A percentile compares a stretch with the other conserved stretches of the same genome.
phyloP scores from a whole-genome alignment of 2,888 invertebrate species.

The Drepanosiphum platanoidis region DNA sequence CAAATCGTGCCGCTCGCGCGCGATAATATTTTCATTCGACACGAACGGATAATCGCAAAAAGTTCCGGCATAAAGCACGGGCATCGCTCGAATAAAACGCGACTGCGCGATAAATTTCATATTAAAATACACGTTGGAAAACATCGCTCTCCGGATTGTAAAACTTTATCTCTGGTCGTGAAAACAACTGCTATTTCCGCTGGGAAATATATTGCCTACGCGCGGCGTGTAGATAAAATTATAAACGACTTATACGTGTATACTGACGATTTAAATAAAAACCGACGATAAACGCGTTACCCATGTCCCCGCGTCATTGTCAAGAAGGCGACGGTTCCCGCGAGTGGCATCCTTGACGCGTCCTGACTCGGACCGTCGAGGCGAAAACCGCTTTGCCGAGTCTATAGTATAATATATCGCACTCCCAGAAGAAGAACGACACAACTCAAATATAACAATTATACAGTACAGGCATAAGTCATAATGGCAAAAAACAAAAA shows the following conservation, averaged over 20 bases:
- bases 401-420: too few relatives aligned
- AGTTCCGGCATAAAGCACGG: neutral
- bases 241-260: neutral
- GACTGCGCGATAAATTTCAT: neutral
- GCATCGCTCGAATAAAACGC: neutral
- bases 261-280: neutral
- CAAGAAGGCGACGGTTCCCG: neutral
- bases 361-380: too few relatives aligned
- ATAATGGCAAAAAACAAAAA: neutral
- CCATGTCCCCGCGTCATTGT: neutral
- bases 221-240: neutral
- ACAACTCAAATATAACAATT: too few relatives aligned
- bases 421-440: too few relatives aligned
- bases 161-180: neutral
- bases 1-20: too few relatives aligned
- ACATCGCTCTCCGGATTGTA: neutral
- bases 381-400: too few relatives aligned
- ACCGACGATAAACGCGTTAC: neutral
- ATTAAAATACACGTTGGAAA: neutral
- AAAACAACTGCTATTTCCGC: neutral
- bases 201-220: neutral
- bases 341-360: neutral
- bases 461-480: neutral
- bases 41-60: neutral
- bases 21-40: neutral